Conservation (phyloP, 2,113 vertebrate species). For the Synodontis membranacea region DNA sequence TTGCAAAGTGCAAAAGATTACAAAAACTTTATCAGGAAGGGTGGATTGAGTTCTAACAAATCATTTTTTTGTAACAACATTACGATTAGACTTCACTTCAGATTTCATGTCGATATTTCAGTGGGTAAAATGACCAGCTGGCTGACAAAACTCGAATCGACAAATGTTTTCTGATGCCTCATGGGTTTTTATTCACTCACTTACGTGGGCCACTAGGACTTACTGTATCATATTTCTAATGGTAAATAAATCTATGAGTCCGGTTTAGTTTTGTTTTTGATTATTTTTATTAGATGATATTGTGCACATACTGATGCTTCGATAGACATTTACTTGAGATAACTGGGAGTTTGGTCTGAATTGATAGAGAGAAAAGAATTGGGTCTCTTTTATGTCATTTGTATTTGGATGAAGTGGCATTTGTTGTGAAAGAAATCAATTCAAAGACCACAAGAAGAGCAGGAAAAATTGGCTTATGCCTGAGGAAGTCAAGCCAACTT, state of each 20-base stretch:
- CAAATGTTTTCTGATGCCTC: conserved; percentile 7
- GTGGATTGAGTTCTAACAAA: not conserved
- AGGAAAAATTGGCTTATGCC: not conserved
- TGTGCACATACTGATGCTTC: not conserved
- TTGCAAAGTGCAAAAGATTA: not conserved
- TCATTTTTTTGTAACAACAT: not conserved
- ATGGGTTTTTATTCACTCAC: not conserved
- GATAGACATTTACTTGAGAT: not conserved
- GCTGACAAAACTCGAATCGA: not conserved
- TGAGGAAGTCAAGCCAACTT: not conserved
- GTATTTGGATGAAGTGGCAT: not conserved
- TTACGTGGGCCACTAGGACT: not conserved
- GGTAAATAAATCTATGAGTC: not conserved
- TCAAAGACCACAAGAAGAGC: not conserved
- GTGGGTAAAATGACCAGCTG: conserved; percentile 8
- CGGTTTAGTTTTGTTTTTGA: not conserved
- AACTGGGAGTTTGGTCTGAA: not conserved
- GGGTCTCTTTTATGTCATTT: not conserved
- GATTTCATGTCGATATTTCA: not conserved
- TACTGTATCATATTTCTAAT: not conserved
- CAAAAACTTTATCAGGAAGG: not conserved
- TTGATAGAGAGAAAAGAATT: not conserved
- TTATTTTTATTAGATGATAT: not conserved
- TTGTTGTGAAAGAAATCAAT: not conserved
- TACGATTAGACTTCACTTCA: not conserved